These are phyloP conservation scores for Caradrina clavipalpis DNA, from an alignment of 2,888 invertebrate genomes.

Conservation along the genomic window DNA sequence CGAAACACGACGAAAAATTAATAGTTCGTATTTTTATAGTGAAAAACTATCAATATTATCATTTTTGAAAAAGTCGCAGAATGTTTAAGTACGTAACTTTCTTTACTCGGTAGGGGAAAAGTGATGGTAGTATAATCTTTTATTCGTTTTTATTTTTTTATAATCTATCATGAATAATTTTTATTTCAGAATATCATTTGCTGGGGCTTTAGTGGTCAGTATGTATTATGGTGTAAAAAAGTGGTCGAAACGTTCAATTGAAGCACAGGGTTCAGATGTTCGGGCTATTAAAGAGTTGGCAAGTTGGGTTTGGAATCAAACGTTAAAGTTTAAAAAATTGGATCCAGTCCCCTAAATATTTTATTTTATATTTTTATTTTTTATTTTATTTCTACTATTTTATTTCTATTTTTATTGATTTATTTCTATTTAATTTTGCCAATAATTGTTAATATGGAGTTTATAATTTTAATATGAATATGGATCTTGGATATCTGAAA, in stretches of 20 bases:
- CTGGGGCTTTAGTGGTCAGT: neutral
- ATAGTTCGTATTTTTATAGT: too few relatives aligned
- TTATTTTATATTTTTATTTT: too few relatives aligned
- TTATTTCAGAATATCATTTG: slow-evolving; percentile 15
- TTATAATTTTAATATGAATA: too few relatives aligned
- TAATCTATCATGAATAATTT: neutral
- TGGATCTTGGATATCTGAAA: too few relatives aligned
- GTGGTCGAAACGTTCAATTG: neutral
- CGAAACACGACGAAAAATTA: too few relatives aligned
- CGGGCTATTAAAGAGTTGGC: slow-evolving; percentile 7
- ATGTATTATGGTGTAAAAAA: slow-evolving; percentile 8
- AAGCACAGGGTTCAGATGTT: neutral
- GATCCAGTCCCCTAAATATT: too few relatives aligned
- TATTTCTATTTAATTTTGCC: too few relatives aligned
- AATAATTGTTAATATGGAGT: too few relatives aligned
- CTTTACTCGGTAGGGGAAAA: neutral
- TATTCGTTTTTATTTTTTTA: neutral
- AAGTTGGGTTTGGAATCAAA: slow-evolving; percentile 20
- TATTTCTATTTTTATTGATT: too few relatives aligned
- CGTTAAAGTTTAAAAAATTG: neutral
- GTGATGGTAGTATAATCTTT: neutral
- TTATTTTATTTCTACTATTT: too few relatives aligned
- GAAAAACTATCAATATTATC: too few relatives aligned
- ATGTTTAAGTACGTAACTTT: slow-evolving; percentile 7
- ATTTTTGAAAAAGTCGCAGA: neutral